A percentile compares a stretch with the other conserved stretches of the same genome.
Conservation (phyloP, 2,797 vertebrate genomes). For the Poecilia wingei region DNA sequence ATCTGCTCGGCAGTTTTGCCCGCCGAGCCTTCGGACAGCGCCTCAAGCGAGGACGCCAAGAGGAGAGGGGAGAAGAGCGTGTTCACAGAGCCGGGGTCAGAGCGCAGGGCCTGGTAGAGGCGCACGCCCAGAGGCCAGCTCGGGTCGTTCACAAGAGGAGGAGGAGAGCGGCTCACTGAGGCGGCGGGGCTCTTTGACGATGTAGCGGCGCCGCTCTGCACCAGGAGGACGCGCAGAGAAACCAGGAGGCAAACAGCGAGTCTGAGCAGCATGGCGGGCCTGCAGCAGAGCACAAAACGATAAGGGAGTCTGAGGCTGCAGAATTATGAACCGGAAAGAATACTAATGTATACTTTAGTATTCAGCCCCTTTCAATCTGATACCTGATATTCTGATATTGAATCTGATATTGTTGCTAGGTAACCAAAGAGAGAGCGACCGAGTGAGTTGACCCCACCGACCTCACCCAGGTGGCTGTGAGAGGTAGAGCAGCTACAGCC, state of each 20-base stretch:
- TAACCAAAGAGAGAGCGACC: no score
- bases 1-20: conserved; percentile 70
- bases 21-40: conserved; percentile 50
- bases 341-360: background rate
- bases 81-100: conserved; percentile 49
- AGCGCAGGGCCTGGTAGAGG: conserved; percentile 62
- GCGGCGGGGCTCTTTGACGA: conserved; percentile 27
- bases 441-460: no score
- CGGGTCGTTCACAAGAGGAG: conserved; percentile 52
- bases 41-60: conserved; percentile 64
- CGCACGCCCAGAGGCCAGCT: conserved; percentile 76
- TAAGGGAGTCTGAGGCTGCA: background rate
- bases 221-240: conserved; percentile 45
- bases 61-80: conserved; percentile 73
- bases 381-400: background rate
- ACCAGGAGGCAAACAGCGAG: conserved; percentile 41
- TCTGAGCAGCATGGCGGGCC: conserved; percentile 64
- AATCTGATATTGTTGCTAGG: no score
- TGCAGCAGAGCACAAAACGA: conserved; percentile 24
- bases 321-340: background rate
- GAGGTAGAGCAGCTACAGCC: no score
- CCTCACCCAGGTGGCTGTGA: no score
- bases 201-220: conserved; percentile 28
- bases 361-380: background rate
- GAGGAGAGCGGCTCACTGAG: conserved; percentile 11